Evolutionary conservation across 1,140 invertebrate species (phyloP).

Genomic region (Tribolium madens): DNA sequence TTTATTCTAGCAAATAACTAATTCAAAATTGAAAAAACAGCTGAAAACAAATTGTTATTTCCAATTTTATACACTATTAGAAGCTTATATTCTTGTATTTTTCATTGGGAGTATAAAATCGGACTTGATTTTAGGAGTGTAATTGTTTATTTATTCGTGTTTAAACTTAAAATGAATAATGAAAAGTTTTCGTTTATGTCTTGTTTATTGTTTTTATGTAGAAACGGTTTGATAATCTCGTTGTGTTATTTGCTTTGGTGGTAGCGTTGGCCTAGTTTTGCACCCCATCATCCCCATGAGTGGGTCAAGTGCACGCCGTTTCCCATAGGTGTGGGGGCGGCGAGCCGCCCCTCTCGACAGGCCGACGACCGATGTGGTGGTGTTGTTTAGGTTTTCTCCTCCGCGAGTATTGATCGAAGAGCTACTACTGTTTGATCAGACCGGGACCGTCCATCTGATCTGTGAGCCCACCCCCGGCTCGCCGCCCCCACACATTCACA

Average conservation of each 20-base stretch:
- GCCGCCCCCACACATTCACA: conserved; percentile 24
- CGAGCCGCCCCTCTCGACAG: conserved; percentile 1
- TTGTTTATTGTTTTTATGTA: no score
- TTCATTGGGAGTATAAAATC: no score
- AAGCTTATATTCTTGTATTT: no score
- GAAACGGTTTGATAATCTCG: no score
- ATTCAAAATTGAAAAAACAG: no score
- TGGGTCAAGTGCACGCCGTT: conserved; percentile 33
- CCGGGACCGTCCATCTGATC: conserved; percentile 48
- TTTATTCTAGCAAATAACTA: no score
- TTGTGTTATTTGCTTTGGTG: background rate
- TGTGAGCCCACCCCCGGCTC: conserved; percentile 33
- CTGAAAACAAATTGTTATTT: no score
- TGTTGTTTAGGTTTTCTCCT: conserved; percentile 52
- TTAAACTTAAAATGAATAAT: no score
- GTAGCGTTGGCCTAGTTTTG: conserved; percentile 25
- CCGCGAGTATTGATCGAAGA: conserved; percentile 48
- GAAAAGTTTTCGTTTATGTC: no score
- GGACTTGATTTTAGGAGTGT: no score
- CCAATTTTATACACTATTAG: no score
- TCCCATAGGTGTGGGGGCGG: conserved; percentile 4
- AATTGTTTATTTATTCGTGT: no score
- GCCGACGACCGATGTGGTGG: conserved; percentile 39
- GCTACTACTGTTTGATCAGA: conserved; percentile 49
- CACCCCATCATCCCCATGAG: conserved; percentile 15